Base-by-base conservation (phyloP, 2,113 vertebrate species). In the Oxygymnocypris stewartii region DNA sequence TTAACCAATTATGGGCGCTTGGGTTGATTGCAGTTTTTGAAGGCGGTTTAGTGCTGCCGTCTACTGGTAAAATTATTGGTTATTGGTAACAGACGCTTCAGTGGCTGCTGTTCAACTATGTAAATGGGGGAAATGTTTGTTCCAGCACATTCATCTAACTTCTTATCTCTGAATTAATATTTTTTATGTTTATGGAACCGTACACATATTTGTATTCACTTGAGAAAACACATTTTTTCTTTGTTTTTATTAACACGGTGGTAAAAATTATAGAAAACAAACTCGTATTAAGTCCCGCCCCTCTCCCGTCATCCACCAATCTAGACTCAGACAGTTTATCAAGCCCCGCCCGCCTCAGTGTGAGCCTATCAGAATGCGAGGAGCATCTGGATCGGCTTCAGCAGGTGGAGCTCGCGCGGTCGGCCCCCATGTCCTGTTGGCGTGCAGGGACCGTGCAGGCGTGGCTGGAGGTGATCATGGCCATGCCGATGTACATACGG, bases 401-500 rank as follows among this genome's bases (percentile, higher is more conserved):
- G 92, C 96, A 96, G 85, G 96, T 96, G 93, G 96, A 96, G 92
- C 93, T 96, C 75, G 96, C 96, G 76, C 91, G 95, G 89, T 91
- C 88, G 31, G 95, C 94, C 0, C 95, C 95, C 89, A 97, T 97
- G 96, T 96, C 96, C 35, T 95, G 92, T 85, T 97, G 96, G 96
- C 95, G 96, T 91, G 96, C 96, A 0, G 95, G 96, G 69, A 94
- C 96, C 0, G 95, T 97, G 82, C 96, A 96, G 93, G 95, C 96
- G 87, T 97, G 96, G 96, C 95, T 97, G 69, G 96, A 97, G 92
- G 96, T 97, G 79, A 94, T 96, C 91, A 97, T 97, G 96, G 96
- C 96, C 49, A 96, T 97, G 96, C 96, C 96, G 23, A 97, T 97
- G 96, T 97, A 97, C 76, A 95, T 94, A 73, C 96, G 96, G 57